phyloP scores from a whole-genome alignment of 2,113 vertebrate genomes.

The Bungarus multicinctus region DNA sequence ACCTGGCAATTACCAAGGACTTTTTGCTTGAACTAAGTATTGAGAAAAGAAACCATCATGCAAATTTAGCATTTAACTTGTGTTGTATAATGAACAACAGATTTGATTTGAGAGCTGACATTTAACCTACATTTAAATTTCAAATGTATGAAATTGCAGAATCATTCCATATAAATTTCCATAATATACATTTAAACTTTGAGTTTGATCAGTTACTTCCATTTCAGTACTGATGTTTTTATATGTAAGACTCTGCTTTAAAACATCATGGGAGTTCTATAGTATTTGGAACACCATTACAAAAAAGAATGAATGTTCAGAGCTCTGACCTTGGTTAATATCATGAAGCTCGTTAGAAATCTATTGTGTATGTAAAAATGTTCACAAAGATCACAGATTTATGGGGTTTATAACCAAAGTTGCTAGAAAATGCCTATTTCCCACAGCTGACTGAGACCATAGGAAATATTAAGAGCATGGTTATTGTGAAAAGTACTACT shows the following conservation, averaged over 20 bases:
- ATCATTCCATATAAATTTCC: background rate
- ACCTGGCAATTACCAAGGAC: constrained; percentile 37
- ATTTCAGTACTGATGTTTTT: background rate
- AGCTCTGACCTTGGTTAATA: background rate
- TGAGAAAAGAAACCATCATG: background rate
- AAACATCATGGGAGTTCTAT: background rate
- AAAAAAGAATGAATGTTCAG: background rate
- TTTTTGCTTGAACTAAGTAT: constrained; percentile 27
- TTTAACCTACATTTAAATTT: background rate
- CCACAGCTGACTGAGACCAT: background rate
- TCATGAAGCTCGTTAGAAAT: background rate
- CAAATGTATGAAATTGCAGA: background rate
- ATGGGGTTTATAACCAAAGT: background rate
- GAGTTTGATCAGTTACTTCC: background rate
- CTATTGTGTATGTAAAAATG: background rate
- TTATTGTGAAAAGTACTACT: background rate
- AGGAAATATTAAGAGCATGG: background rate
- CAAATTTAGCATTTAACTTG: background rate
- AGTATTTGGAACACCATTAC: background rate
- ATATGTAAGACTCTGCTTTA: background rate
- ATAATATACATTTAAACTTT: background rate
- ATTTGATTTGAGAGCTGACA: background rate
- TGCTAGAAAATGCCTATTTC: background rate
- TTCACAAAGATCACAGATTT: background rate
- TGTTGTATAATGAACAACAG: background rate